phyloP scores from a whole-genome alignment of 2,797 vertebrate species.

The Gadopsis bispinosus region DNA sequence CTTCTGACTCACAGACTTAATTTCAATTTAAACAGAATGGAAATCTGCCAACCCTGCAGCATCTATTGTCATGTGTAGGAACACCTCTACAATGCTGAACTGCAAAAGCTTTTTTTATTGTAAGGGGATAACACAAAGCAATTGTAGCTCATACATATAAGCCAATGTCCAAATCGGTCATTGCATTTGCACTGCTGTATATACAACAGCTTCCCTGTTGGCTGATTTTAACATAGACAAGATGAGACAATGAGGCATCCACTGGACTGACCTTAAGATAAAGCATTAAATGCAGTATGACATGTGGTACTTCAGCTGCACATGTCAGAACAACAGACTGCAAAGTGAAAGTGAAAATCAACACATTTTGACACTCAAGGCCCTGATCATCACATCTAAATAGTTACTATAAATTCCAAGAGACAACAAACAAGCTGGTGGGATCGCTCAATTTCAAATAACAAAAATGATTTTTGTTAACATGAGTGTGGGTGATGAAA shows the following conservation, averaged over 20 bases:
- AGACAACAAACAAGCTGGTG: too few relatives aligned
- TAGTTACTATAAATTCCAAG: too few relatives aligned
- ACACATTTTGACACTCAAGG: not conserved
- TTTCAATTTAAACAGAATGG: constrained; percentile 42
- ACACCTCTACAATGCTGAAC: constrained; percentile 11
- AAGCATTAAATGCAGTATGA: not conserved
- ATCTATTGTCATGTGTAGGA: constrained; percentile 31
- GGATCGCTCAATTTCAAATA: too few relatives aligned
- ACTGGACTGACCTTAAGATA: constrained; percentile 17
- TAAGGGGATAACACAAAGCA: not conserved
- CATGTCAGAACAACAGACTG: constrained; percentile 15
- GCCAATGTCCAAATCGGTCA: not conserved
- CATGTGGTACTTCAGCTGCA: not conserved
- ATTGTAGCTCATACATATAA: not conserved
- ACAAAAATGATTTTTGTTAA: too few relatives aligned
- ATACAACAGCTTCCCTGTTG: not conserved
- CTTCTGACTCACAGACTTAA: constrained; percentile 34
- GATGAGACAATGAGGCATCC: constrained; percentile 5
- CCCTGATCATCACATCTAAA: too few relatives aligned
- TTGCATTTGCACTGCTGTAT: not conserved
- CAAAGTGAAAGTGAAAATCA: constrained; percentile 13
- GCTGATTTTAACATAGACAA: not conserved
- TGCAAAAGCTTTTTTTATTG: not conserved
- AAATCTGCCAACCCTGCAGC: constrained; percentile 51
- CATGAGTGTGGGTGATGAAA: too few relatives aligned